A percentile compares a stretch with the other conserved stretches of the same genome.
These are phyloP conservation scores for Drosophila sturtevanti DNA, from an alignment of 1,140 invertebrate species.

Conservation along the genomic window DNA sequence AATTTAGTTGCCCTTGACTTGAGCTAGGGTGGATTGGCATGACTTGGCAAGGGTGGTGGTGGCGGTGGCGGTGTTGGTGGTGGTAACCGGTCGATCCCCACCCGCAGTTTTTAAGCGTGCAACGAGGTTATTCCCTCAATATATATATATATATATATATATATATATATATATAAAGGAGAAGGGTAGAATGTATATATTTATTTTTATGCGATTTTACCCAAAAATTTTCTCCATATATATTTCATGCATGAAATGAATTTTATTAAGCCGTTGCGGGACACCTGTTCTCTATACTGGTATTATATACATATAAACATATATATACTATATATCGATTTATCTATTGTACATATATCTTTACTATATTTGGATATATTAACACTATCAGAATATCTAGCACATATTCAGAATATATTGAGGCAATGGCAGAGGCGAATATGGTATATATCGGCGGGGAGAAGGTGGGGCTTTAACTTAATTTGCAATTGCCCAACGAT, in stretches of 20 bases:
- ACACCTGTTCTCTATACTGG: not conserved
- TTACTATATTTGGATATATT: not conserved
- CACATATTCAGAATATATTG: not conserved
- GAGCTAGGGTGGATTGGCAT: not conserved
- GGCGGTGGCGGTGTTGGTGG: not conserved
- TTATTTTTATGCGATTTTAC: slow-evolving; percentile 2
- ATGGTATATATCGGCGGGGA: not conserved
- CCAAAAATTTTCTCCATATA: not conserved
- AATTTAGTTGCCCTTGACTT: slow-evolving; percentile 3
- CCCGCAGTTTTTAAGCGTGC: not conserved
- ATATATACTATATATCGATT: not conserved
- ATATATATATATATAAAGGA: not conserved
- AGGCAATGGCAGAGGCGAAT: too few species aligned
- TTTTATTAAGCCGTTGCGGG: not conserved
- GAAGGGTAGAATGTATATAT: slow-evolving; percentile 3
- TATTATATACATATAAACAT: not conserved
- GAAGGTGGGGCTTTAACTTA: not conserved
- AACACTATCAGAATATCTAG: not conserved
- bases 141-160: too few species aligned
- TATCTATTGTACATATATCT: not conserved
- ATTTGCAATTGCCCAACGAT: slow-evolving; percentile 4
- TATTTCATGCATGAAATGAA: not conserved
- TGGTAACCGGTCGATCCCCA: not conserved
- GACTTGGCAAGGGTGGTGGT: not conserved
- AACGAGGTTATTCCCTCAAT: not conserved